A percentile compares a stretch with the other conserved stretches of the same genome.
phyloP scores from a whole-genome alignment of 2,113 vertebrate species.

The Hystrix cristata region DNA sequence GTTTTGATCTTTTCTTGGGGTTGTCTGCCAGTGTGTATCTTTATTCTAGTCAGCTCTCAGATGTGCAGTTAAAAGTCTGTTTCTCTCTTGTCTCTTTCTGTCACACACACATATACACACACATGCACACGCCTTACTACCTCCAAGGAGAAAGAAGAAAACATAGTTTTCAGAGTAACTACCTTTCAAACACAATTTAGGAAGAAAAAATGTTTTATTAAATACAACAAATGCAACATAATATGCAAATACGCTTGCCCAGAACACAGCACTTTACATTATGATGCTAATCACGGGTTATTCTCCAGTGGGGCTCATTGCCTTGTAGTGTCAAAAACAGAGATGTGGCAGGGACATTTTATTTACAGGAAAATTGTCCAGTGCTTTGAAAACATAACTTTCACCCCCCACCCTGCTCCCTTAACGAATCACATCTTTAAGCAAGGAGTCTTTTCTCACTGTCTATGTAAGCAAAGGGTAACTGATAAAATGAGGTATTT shows the following conservation, averaged over 20 bases:
- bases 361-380: conserved; percentile 20
- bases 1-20: background rate
- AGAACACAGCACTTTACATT: background rate
- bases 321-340: background rate
- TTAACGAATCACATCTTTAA: conserved; percentile 9
- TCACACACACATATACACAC: background rate
- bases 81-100: background rate
- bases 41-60: background rate
- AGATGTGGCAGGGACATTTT: background rate
- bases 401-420: background rate
- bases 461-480: background rate
- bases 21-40: background rate
- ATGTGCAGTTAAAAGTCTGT: background rate
- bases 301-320: background rate
- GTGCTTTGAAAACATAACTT: background rate
- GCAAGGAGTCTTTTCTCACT: background rate
- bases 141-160: background rate
- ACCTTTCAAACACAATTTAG: background rate
- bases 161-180: background rate
- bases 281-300: background rate
- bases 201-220: background rate
- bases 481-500: conserved; percentile 7
- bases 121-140: background rate
- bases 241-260: background rate
- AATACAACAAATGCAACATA: background rate